Percentiles rank a stretch among this genome's conserved stretches.
These are phyloP conservation scores for Drusus annulatus DNA, from an alignment of 1,140 invertebrate genomes.

Conservation along the genomic window DNA sequence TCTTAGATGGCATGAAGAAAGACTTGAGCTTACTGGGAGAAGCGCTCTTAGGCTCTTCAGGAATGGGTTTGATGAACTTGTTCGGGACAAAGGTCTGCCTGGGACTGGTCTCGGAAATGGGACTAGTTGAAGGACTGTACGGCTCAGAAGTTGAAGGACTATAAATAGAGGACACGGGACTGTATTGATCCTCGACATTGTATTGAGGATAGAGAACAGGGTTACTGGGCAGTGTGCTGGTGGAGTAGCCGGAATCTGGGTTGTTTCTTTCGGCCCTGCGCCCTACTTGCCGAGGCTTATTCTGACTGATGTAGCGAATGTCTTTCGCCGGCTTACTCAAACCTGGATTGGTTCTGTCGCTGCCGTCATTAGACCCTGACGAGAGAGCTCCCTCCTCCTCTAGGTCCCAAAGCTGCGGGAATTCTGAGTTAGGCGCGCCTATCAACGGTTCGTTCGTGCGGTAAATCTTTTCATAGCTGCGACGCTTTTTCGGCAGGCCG, in stretches of 20 bases:
- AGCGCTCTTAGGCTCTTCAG: conserved; percentile 68
- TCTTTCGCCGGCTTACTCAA: conserved; percentile 73
- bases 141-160: conserved; percentile 69
- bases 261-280: conserved; percentile 67
- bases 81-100: conserved; percentile 65
- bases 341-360: conserved; percentile 71
- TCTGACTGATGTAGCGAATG: conserved; percentile 70
- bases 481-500: conserved; percentile 72
- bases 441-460: conserved; percentile 86
- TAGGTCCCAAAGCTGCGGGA: conserved; percentile 86
- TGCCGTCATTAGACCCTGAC: conserved; percentile 72
- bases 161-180: conserved; percentile 66
- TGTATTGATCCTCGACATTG: conserved; percentile 63
- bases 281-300: conserved; percentile 69
- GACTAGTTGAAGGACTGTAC: conserved; percentile 68
- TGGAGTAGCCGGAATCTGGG: conserved; percentile 68
- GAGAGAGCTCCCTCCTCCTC: conserved; percentile 76
- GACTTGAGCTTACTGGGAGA: conserved; percentile 66
- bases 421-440: conserved; percentile 81
- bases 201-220: conserved; percentile 61
- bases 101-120: conserved; percentile 65
- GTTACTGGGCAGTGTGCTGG: conserved; percentile 55
- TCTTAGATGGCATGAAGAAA: conserved; percentile 66
- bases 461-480: conserved; percentile 85
- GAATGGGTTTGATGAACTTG: conserved; percentile 61